phyloP scores from a whole-genome alignment of 2,797 vertebrate species.

The Falco peregrinus region DNA sequence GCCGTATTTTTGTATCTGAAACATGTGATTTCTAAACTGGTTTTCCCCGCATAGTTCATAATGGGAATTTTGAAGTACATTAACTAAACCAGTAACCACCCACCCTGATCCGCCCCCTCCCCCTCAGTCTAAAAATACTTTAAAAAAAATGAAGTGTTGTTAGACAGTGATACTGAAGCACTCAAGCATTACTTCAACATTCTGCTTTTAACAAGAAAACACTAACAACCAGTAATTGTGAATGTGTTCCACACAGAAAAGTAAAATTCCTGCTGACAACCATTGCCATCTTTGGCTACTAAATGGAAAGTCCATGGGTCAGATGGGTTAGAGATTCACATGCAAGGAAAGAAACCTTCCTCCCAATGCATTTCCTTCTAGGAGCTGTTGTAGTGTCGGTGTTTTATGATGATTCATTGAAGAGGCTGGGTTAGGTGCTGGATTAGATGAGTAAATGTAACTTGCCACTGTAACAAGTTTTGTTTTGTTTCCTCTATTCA shows the following conservation, averaged over 20 bases:
- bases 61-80: neutral
- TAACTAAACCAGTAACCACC: neutral
- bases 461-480: neutral
- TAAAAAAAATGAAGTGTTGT: neutral
- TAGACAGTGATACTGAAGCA: neutral
- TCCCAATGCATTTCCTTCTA: neutral
- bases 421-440: neutral
- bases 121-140: neutral
- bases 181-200: neutral
- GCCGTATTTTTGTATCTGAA: neutral
- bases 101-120: neutral
- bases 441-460: neutral
- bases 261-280: neutral
- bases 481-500: neutral
- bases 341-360: neutral
- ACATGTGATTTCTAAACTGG: neutral
- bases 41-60: neutral
- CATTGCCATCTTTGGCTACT: neutral
- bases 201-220: neutral
- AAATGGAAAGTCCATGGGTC: neutral
- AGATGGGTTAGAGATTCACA: neutral
- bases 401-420: neutral
- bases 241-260: neutral
- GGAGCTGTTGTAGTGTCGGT: neutral
- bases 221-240: neutral